A percentile compares a stretch with the other conserved stretches of the same genome.
Evolutionary conservation across 2,888 invertebrate genomes (phyloP).

Genomic region (Dasypogon diadema): DNA sequence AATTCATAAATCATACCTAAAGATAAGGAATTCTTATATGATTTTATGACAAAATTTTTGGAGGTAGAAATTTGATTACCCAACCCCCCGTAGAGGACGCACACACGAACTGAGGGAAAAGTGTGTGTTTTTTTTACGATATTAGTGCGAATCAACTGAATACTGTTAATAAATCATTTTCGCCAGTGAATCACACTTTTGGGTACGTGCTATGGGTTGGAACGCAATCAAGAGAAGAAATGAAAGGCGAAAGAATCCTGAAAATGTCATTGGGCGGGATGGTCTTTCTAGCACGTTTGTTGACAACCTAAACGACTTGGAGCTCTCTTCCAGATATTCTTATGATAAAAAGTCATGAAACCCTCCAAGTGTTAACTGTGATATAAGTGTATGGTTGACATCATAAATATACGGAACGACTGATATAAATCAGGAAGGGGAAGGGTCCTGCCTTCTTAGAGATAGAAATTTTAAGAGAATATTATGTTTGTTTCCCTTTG

Average conservation of each 20-base stretch:
- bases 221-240: neutral
- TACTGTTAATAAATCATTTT: neutral
- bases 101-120: neutral
- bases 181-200: neutral
- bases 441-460: neutral
- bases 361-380: slow-evolving; percentile 8
- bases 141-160: neutral
- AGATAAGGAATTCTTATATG: neutral
- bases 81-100: neutral
- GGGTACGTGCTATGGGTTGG: neutral
- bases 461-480: neutral
- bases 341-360: neutral
- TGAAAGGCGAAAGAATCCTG: neutral
- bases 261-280: neutral
- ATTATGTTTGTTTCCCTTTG: neutral
- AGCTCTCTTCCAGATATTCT: neutral
- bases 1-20: neutral
- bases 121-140: neutral
- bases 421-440: neutral
- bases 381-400: neutral
- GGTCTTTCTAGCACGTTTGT: neutral
- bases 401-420: slow-evolving; percentile 11
- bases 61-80: neutral
- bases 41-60: neutral
- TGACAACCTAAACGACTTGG: slow-evolving; percentile 4